Evolutionary conservation across 2,797 vertebrate species (phyloP), one percentile per base, ranked within the genome.

Genomic region (Schizopygopsis malacanthus): DNA sequence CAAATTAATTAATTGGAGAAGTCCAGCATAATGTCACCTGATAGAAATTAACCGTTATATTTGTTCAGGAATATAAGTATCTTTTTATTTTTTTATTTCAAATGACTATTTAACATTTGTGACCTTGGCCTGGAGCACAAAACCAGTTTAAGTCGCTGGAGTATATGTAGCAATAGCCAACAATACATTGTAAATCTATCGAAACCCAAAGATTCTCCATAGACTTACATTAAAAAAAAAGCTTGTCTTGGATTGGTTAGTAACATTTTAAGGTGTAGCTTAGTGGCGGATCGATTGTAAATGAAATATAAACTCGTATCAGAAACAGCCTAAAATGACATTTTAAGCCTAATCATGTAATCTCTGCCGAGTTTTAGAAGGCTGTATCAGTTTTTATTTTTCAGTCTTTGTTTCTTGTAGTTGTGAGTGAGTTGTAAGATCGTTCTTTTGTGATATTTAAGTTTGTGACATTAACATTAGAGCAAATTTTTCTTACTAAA

Each of bases 291-390:
- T 56, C 75, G 39, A 43, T 80, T 50, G 61, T 22, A 45, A 61
- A 63, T 79, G 0, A 45, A 63, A 61, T 79, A 13, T 79, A 22
- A 80, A 67, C 41, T 82, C 69, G 3, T 45, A 7, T 82, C 69
- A 33, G 37, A 82, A 61, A 72, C 1, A 6, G 8, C 16, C 37
- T 80, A 16, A 72, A 83, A 65, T 67, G 2, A 41, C 25, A 47
- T 63, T 65, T 61, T 7, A 22, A 16, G n/a, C 39, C 41, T 50
- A 73, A 63, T 43, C n/a, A 47, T 61, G 3, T n/a, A 2, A 61
- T 61, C 12, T 78, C 54, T 43, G 20, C 13, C 76, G 39, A 43
- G 37, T 67, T 76, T 77, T 39, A 39, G 22, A 39, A 56, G 25
- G 37, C 37, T 54, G n/a, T 41, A 28, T 77, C 10, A 0, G 13